phyloP scores from a whole-genome alignment of 2,113 vertebrate genomes.

The Antennarius striatus region DNA sequence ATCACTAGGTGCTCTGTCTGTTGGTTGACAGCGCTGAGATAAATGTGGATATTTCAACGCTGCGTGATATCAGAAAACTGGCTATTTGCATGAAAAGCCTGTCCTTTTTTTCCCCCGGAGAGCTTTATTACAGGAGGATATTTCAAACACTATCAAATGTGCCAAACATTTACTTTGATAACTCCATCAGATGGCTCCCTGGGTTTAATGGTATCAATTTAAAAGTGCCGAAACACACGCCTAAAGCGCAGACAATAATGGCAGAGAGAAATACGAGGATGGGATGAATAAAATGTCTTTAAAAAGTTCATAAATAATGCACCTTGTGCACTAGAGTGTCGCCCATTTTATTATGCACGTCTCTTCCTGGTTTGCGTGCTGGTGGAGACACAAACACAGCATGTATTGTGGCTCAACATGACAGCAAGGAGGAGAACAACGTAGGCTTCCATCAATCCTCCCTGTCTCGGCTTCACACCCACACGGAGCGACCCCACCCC shows the following conservation, averaged over 20 bases:
- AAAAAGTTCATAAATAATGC: slow-evolving; percentile 77
- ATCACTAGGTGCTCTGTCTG: slow-evolving; percentile 35
- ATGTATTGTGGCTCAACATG: slow-evolving; percentile 71
- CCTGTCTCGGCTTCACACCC: slow-evolving; percentile 60
- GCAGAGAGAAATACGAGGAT: slow-evolving; percentile 60
- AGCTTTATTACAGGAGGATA: slow-evolving; percentile 75
- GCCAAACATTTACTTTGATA: slow-evolving; percentile 78
- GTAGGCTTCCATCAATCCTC: slow-evolving; percentile 64
- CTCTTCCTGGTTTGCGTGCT: slow-evolving; percentile 53
- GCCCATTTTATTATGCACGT: slow-evolving; percentile 75
- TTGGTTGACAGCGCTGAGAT: slow-evolving; percentile 63
- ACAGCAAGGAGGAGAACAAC: slow-evolving; percentile 59
- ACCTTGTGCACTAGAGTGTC: slow-evolving; percentile 64
- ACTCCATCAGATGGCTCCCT: slow-evolving; percentile 75
- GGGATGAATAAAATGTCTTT: slow-evolving; percentile 71
- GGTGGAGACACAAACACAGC: slow-evolving; percentile 62
- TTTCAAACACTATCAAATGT: slow-evolving; percentile 75
- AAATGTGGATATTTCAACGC: slow-evolving; percentile 63
- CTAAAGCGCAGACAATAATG: slow-evolving; percentile 68
- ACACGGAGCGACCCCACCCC: slow-evolving; percentile 41
- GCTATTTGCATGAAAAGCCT: slow-evolving; percentile 72
- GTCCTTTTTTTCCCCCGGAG: slow-evolving; percentile 64
- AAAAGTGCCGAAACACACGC: slow-evolving; percentile 61
- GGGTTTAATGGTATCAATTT: slow-evolving; percentile 75
- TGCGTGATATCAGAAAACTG: slow-evolving; percentile 61